phyloP scores from a whole-genome alignment of 1,140 invertebrate species.

The Drosophila micromelanica region DNA sequence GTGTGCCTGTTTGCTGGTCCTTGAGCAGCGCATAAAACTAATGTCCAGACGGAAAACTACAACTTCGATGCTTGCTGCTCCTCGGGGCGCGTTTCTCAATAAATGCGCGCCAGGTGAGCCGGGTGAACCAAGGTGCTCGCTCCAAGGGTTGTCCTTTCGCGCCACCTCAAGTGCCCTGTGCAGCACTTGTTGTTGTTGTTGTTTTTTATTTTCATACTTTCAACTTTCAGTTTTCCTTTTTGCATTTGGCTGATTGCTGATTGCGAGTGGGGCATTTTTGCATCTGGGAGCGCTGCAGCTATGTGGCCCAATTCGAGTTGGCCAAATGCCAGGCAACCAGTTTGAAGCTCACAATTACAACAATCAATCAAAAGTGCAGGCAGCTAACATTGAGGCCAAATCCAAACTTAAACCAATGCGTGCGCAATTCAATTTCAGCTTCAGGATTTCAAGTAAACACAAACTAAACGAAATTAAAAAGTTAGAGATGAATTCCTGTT shows the following conservation, averaged over 20 bases:
- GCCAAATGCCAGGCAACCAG: conserved; percentile 24
- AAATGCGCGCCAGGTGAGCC: conserved; percentile 26
- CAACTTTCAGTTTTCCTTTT: conserved; percentile 25
- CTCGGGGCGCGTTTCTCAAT: conserved; percentile 48
- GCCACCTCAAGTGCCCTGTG: conserved; percentile 5
- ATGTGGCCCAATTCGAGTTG: conserved; percentile 9
- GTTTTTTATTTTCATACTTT: conserved; percentile 1
- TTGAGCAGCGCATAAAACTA: conserved; percentile 54
- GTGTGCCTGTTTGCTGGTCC: conserved; percentile 20
- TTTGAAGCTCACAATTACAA: conserved; percentile 3
- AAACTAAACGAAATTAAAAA: no score
- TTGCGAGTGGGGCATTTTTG: conserved; percentile 34
- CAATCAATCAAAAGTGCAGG: conserved; percentile 36
- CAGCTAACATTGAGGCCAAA: not conserved
- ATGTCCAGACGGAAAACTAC: conserved; percentile 50
- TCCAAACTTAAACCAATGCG: not conserved
- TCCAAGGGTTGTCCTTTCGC: conserved; percentile 12
- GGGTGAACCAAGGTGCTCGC: conserved; percentile 1
- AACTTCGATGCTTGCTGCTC: conserved; percentile 23
- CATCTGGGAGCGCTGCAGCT: conserved; percentile 8
- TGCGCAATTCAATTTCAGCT: no score
- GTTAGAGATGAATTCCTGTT: no score
- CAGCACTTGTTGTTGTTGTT: not conserved
- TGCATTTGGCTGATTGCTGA: conserved; percentile 41
- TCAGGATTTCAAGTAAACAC: no score